These are phyloP conservation scores for Drosophila kurseongensis DNA, from an alignment of 1,140 invertebrate species.

Conservation along the genomic window DNA sequence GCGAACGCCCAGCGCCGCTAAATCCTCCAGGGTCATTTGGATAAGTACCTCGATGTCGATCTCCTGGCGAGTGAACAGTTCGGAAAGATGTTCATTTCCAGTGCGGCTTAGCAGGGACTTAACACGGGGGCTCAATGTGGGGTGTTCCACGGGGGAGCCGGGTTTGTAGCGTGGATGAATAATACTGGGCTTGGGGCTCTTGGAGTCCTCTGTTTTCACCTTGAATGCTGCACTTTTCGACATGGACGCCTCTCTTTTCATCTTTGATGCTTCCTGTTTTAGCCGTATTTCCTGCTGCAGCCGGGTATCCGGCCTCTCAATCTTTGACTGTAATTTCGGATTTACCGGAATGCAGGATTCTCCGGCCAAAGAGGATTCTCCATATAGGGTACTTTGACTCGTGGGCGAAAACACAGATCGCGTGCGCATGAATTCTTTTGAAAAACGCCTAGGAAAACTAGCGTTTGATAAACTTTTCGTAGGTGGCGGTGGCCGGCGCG, in stretches of 20 bases:
- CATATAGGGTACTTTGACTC: slow-evolving; percentile 29
- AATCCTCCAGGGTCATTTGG: slow-evolving; percentile 65
- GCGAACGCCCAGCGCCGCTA: slow-evolving; percentile 54
- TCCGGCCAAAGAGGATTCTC: neutral
- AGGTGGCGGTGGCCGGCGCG: neutral
- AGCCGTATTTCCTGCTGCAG: slow-evolving; percentile 5
- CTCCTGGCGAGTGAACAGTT: slow-evolving; percentile 63
- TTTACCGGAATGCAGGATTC: neutral
- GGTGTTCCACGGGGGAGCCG: slow-evolving; percentile 58
- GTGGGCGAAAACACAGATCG: slow-evolving; percentile 63
- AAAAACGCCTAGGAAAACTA: slow-evolving; percentile 28
- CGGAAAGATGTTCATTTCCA: slow-evolving; percentile 54
- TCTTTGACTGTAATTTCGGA: neutral
- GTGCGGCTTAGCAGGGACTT: slow-evolving; percentile 54
- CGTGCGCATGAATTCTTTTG: slow-evolving; percentile 50
- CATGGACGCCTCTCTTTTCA: neutral
- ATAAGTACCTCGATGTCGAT: slow-evolving; percentile 61
- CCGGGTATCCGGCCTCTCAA: neutral
- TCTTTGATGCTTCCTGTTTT: neutral
- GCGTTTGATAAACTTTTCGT: neutral
- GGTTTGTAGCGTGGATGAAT: slow-evolving; percentile 36
- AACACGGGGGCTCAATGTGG: slow-evolving; percentile 53
- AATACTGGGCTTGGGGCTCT: neutral
- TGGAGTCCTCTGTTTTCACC: neutral
- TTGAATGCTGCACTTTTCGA: neutral